Evolutionary conservation across 2,113 vertebrate genomes (phyloP).

Genomic region (Indri indri): DNA sequence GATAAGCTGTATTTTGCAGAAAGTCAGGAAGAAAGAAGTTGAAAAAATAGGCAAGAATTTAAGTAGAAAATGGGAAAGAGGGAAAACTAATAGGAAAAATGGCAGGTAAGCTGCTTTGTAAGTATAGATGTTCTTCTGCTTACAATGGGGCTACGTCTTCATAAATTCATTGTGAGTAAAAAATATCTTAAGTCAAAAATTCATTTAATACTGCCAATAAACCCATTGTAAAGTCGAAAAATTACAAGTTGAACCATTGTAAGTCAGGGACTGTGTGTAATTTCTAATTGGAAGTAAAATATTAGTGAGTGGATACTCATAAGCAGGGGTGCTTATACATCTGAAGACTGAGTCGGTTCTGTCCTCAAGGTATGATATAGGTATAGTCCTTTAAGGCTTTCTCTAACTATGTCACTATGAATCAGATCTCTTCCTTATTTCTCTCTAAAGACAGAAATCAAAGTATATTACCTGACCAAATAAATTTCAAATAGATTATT

Average conservation of each 20-base stretch:
- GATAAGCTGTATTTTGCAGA: constrained; percentile 10
- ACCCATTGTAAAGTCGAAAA: no score
- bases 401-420: neutral
- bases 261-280: neutral
- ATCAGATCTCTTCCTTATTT: neutral
- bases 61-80: constrained; percentile 9
- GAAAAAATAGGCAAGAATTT: neutral
- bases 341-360: neutral
- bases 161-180: no score
- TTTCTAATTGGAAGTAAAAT: constrained; percentile 36
- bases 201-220: no score
- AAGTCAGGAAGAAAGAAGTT: neutral
- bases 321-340: neutral
- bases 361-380: neutral
- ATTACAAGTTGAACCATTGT: neutral
- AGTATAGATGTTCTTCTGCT: neutral
- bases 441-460: neutral
- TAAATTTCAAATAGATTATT: constrained; percentile 9
- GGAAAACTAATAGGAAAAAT: neutral
- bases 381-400: neutral
- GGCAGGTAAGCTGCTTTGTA: neutral
- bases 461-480: neutral
- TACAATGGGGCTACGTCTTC: neutral
- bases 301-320: neutral
- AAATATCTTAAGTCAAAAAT: no score